Evolutionary conservation across 2,888 invertebrate species (phyloP), one percentile per base, ranked within the genome.

Genomic region (Mystacides longicornis): DNA sequence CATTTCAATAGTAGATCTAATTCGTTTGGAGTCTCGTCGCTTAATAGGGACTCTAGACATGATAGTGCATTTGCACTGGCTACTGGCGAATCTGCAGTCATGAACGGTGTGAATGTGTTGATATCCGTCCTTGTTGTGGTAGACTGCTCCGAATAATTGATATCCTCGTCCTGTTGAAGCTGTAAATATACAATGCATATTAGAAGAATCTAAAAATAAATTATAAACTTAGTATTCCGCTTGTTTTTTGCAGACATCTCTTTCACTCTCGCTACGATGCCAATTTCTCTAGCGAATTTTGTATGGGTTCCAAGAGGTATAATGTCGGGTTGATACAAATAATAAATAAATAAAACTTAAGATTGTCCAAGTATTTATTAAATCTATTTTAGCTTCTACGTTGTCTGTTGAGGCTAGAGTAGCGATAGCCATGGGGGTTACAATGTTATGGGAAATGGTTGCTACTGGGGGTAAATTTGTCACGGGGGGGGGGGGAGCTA

Each of bases 1-100:
- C 43, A 43, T 43, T 43, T 43, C 43, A 16, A 43, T 11, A 11
- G 43, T 9, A 43, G 43, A 43, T 43, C 43, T 43, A 43, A 43
- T 43, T 43, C 43, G 43, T 16, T 43, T 4, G 43, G 43, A 9
- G n/a, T 9, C 43, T 43, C 27, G 5, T 27, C 27, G 27, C 27
- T 47, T 47, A 47, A 19, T 47, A 47, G 18, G 18, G 18, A 47
- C 21, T 47, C 47, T 18, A 47, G 47, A 47, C 47, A 47, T 47
- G 47, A 47, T 47, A 47, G 19, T 47, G 47, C 47, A 47, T 20
- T 47, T 47, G n/a, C 47, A 47, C 47, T 47, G 47, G 47, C 47
- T 47, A 20, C 47, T 47, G 3, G 47, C 47, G n/a, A 7, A 47
- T 47, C 47, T 18, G 20, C 47, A 47, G 47, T 47, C 47, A 47